Conservation (phyloP, 2,888 invertebrate species). For the Trissonchulus latispiculum region DNA sequence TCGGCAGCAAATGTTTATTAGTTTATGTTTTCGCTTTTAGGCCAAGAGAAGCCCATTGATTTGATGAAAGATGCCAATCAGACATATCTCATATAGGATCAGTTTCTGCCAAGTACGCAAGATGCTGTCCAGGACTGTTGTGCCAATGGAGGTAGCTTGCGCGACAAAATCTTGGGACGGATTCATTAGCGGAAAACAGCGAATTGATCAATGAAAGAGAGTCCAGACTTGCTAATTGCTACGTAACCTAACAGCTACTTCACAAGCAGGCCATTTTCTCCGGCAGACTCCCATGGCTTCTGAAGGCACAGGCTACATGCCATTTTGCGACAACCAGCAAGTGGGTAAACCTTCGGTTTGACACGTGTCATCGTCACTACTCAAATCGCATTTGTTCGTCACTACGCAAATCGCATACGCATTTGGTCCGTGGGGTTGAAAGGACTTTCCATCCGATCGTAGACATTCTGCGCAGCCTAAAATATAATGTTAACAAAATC, state of each 20-base stretch:
- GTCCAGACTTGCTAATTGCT: not conserved
- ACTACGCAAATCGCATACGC: not conserved
- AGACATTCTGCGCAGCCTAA: too few relatives aligned
- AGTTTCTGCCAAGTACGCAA: not conserved
- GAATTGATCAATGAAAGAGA: not conserved
- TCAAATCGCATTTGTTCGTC: not conserved
- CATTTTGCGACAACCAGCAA: not conserved
- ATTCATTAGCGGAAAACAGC: not conserved
- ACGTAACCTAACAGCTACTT: too few relatives aligned
- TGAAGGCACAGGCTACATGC: not conserved
- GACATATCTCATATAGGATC: too few relatives aligned
- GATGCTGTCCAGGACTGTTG: not conserved
- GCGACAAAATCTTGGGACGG: not conserved
- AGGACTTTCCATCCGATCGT: too few relatives aligned
- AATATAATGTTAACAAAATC: too few relatives aligned
- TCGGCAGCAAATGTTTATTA: too few relatives aligned
- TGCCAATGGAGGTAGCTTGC: not conserved
- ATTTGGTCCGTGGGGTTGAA: too few relatives aligned
- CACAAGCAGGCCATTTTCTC: too few relatives aligned
- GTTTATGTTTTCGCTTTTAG: too few relatives aligned
- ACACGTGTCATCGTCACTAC: too few relatives aligned
- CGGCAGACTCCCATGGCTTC: not conserved
- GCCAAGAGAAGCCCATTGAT: too few relatives aligned
- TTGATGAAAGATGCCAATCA: too few relatives aligned
- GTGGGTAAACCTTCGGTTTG: not conserved